Conservation (phyloP, 2,113 vertebrate genomes). For the Chrysemys picta region DNA sequence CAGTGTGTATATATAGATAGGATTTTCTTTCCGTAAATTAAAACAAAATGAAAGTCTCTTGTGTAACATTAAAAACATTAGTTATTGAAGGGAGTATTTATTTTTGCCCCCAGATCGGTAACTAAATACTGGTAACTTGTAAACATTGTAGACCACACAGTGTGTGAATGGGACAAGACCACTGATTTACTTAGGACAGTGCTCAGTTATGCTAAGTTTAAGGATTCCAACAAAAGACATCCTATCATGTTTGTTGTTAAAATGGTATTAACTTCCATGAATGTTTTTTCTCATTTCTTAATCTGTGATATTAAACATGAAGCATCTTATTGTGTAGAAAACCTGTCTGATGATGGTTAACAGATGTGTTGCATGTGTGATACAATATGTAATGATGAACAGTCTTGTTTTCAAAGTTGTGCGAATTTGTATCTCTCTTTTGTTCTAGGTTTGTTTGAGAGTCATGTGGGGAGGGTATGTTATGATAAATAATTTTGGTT, state of each 20-base stretch:
- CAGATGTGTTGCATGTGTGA: neutral
- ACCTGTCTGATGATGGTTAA: neutral
- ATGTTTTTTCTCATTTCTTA: neutral
- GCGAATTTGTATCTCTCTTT: neutral
- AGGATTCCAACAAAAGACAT: neutral
- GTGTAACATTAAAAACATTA: neutral
- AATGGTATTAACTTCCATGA: conserved; percentile 29
- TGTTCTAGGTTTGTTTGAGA: neutral
- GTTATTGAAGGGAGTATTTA: neutral
- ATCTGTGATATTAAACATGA: neutral
- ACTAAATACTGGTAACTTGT: conserved; percentile 1
- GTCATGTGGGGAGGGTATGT: neutral
- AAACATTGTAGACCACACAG: neutral
- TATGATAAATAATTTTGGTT: neutral
- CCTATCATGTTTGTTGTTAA: neutral
- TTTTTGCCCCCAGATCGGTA: conserved; percentile 5
- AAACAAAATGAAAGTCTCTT: conserved; percentile 7
- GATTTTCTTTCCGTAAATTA: neutral
- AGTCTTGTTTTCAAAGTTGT: conserved; percentile 21
- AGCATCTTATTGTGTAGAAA: neutral
- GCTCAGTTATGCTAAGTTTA: neutral
- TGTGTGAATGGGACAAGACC: neutral
- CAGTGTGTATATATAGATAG: neutral
- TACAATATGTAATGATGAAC: neutral
- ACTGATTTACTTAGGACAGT: neutral